A percentile compares a stretch with the other conserved stretches of the same genome.
phyloP scores from a whole-genome alignment of 2,888 invertebrate genomes.

The Gasteruption jaculator region DNA sequence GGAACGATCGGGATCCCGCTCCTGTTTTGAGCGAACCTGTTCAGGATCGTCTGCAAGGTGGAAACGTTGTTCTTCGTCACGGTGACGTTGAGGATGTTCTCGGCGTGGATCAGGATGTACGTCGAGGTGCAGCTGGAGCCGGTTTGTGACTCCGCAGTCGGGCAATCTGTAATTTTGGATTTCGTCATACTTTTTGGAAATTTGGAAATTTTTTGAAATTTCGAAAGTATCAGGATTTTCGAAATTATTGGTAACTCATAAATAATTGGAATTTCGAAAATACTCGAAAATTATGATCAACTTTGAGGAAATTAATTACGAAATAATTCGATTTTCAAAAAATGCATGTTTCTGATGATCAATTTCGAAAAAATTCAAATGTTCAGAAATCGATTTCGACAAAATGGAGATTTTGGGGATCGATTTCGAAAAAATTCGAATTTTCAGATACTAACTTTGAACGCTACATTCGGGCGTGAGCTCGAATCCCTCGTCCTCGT shows the following conservation, averaged over 20 bases:
- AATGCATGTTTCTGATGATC: too few species aligned
- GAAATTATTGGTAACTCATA: constrained; percentile 25
- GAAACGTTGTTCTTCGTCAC: constrained; percentile 64
- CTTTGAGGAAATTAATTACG: not conserved
- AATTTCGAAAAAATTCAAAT: too few species aligned
- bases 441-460: too few species aligned
- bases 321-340: constrained; percentile 6
- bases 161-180: too few species aligned
- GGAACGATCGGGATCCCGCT: constrained; percentile 40
- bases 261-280: constrained; percentile 22
- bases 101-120: constrained; percentile 66
- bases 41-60: constrained; percentile 54
- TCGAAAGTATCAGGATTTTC: too few species aligned
- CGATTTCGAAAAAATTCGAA: constrained; percentile 24
- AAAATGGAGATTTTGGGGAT: not conserved
- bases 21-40: constrained; percentile 49
- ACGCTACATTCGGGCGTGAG: constrained; percentile 34
- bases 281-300: constrained; percentile 29
- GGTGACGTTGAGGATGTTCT: constrained; percentile 64
- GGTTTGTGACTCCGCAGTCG: too few species aligned
- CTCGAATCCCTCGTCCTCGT: constrained; percentile 45
- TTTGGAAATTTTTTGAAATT: too few species aligned
- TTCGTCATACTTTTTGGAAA: too few species aligned
- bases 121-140: too few species aligned
- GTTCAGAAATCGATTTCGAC: too few species aligned